Base-by-base conservation (phyloP, 2,113 vertebrate genomes). In the Osmerus mordax region DNA sequence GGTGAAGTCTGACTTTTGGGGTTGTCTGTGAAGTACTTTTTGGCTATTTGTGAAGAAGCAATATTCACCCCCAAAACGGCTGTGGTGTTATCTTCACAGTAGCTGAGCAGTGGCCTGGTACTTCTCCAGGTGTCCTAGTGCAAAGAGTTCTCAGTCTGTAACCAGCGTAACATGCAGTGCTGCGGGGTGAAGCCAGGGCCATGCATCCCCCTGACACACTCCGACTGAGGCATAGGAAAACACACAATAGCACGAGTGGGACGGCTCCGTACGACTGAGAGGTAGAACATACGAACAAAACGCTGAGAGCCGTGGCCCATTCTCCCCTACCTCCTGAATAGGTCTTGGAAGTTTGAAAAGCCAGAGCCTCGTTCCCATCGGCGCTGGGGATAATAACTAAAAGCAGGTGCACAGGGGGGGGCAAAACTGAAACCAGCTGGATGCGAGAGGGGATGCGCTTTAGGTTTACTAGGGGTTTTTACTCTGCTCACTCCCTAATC, bases 401-500 rank as follows among this genome's bases (percentile, higher is more conserved):
- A 91, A 92, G 91, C 94, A 95, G 94, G 94, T 94, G 93, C 88
- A 84, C 88, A 86, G 84, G 84, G 78, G 78, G 80, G 80, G 71
- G 84, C 86, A 3, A 28, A 51, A 90, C 89, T 76, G 74, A 80
- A 89, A 89, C 84, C 90, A 93, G 91, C 91, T 92, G 92, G 86
- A 78, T 74, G 68, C 1, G 61, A 88, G 63, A 72, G 82, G 65
- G 78, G 91, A 91, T 87, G 82, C 79, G 86, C 87, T 89, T 84
- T 47, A 58, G 79, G 70, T 90, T 93, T 69, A 71, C 87, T 86
- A 89, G 70, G 71, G 87, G 56, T 72, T 75, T 74, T 55, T 32
- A 28, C 65, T 64, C 82, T 85, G 67, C 86, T 83, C 81, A 86
- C 66, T 85, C 89, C 86, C 86, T 92, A 90, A 91, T 91, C 90